Percentiles rank a stretch among this genome's conserved stretches.
These are phyloP conservation scores for Napeogenes sylphis DNA, from an alignment of 2,888 invertebrate genomes.

Conservation along the genomic window DNA sequence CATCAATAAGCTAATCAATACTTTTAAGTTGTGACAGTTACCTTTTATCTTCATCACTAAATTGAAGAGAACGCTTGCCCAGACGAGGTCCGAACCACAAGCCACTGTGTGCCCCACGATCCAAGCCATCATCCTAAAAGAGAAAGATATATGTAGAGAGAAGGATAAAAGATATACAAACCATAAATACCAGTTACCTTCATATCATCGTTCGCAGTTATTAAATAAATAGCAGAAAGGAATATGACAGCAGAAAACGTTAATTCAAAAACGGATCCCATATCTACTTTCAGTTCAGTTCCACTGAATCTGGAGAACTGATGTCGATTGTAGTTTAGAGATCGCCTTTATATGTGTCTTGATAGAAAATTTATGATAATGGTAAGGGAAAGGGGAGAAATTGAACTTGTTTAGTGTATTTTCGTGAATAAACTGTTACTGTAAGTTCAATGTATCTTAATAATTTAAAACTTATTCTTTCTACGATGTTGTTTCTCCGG, in stretches of 20 bases:
- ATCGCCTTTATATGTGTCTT: constrained; percentile 39
- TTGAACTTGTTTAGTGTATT: neutral
- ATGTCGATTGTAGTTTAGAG: constrained; percentile 2
- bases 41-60: constrained; percentile 51
- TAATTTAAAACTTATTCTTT: too few species aligned
- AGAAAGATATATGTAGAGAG: neutral
- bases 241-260: constrained; percentile 30
- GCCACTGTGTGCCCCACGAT: constrained; percentile 51
- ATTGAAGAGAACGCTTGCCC: constrained; percentile 54
- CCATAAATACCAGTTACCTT: constrained; percentile 34
- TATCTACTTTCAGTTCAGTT: constrained; percentile 1
- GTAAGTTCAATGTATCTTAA: too few species aligned
- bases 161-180: neutral
- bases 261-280: constrained; percentile 14
- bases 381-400: constrained; percentile 37
- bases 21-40: constrained; percentile 23
- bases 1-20: neutral
- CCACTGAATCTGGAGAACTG: constrained; percentile 23
- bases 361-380: constrained; percentile 47
- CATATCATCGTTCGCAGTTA: constrained; percentile 30
- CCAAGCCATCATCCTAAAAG: constrained; percentile 49
- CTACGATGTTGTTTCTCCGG: too few species aligned
- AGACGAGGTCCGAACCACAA: constrained; percentile 70
- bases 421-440: neutral
- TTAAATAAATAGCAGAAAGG: constrained; percentile 25